Evolutionary conservation across 2,888 invertebrate genomes (phyloP).

Genomic region (Xanthia icteritia): DNA sequence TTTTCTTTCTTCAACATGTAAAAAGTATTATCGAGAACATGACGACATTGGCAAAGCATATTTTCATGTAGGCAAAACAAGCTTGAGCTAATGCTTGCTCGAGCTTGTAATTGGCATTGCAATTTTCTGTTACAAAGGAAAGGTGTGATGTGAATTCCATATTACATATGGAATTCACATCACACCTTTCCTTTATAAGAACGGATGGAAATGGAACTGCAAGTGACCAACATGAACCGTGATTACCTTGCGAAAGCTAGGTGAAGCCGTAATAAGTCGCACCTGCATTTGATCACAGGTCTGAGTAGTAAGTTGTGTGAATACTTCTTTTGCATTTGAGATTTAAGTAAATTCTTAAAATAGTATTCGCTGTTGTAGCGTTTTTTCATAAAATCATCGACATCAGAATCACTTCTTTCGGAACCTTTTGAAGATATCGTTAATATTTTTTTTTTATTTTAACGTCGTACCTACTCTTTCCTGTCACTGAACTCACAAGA

Average conservation of each 20-base stretch:
- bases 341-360: neutral
- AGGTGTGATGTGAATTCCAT: no score
- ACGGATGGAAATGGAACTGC: constrained; percentile 20
- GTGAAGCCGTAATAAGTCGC: constrained; percentile 7
- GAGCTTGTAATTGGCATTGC: no score
- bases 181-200: constrained; percentile 18
- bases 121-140: neutral
- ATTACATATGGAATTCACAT: neutral
- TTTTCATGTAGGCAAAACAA: no score
- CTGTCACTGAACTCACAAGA: no score
- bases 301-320: neutral
- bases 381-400: no score
- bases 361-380: neutral
- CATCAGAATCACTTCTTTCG: neutral
- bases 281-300: neutral
- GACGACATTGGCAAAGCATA: no score
- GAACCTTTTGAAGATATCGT: neutral
- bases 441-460: no score
- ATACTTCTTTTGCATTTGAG: neutral
- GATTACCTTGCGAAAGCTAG: constrained; percentile 10
- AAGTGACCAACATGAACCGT: constrained; percentile 19
- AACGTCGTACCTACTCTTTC: no score
- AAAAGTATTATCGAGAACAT: no score
- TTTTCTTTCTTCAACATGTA: no score
- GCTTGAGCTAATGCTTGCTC: no score